Evolutionary conservation across 2,888 invertebrate genomes (phyloP).

Genomic region (Cephalotes varians): DNA sequence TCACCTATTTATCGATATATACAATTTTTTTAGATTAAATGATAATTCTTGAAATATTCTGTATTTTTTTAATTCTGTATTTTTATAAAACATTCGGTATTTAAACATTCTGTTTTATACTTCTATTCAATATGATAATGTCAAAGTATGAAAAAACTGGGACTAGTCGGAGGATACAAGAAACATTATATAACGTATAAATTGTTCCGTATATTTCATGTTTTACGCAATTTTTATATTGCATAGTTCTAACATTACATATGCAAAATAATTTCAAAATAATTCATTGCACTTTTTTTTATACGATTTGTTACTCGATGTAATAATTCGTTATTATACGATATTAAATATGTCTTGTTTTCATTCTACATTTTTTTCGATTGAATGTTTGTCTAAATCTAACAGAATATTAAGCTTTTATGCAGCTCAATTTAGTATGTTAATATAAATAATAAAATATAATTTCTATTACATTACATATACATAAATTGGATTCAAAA

Average conservation of each 20-base stretch:
- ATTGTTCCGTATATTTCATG: not conserved
- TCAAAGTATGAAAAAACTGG: not conserved
- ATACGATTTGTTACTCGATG: not conserved
- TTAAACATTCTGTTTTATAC: not conserved
- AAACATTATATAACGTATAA: not conserved
- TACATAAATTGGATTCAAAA: not conserved
- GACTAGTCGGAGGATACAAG: not conserved
- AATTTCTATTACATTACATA: not conserved
- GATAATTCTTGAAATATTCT: not conserved
- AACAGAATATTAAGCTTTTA: not conserved
- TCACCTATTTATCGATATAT: not conserved
- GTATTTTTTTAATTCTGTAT: too few relatives aligned
- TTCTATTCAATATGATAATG: not conserved
- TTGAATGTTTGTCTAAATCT: not conserved
- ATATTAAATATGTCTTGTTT: not conserved
- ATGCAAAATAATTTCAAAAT: too few relatives aligned
- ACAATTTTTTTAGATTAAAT: not conserved
- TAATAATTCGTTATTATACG: not conserved
- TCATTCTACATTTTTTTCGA: not conserved
- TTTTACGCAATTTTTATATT: not conserved
- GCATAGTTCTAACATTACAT: not conserved
- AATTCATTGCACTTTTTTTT: not conserved
- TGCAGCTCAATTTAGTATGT: not conserved
- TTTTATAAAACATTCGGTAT: not conserved
- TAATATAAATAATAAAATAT: conserved; percentile 2